Evolutionary conservation across 2,797 vertebrate species (phyloP).

Genomic region (Pithecia hirsuta): DNA sequence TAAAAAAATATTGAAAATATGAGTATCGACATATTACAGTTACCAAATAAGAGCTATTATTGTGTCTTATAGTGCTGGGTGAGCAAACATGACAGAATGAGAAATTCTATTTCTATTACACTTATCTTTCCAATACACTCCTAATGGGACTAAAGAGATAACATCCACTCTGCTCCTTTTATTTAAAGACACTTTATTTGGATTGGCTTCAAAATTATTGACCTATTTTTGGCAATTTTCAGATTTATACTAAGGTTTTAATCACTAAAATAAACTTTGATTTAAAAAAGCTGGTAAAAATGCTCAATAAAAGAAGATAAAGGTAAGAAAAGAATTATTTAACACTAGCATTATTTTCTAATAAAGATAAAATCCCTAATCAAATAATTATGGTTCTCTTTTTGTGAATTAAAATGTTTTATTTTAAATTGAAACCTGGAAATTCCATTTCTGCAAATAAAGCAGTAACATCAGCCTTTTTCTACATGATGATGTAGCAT

Average conservation of each 20-base stretch:
- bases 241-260: constrained; percentile 67
- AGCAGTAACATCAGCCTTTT: background rate
- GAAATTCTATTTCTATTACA: constrained; percentile 29
- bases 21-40: background rate
- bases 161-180: background rate
- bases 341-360: constrained; percentile 67
- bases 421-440: constrained; percentile 56
- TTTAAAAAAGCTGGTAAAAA: constrained; percentile 42
- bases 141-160: background rate
- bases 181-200: constrained; percentile 52
- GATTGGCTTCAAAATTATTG: constrained; percentile 52
- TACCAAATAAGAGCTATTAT: background rate
- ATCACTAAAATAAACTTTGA: constrained; percentile 63
- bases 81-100: constrained; percentile 14
- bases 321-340: constrained; percentile 57
- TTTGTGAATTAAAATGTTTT: constrained; percentile 52
- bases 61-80: background rate
- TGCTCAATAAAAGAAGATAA: constrained; percentile 53
- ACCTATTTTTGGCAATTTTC: constrained; percentile 62
- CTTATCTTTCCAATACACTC: constrained; percentile 32
- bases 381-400: constrained; percentile 54
- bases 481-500: background rate
- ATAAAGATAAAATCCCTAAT: constrained; percentile 58
- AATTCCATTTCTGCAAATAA: background rate
- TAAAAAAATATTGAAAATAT: background rate